A percentile compares a stretch with the other conserved stretches of the same genome.
These are phyloP conservation scores for Hydraecia micacea DNA, from an alignment of 2,888 invertebrate genomes.

Conservation along the genomic window DNA sequence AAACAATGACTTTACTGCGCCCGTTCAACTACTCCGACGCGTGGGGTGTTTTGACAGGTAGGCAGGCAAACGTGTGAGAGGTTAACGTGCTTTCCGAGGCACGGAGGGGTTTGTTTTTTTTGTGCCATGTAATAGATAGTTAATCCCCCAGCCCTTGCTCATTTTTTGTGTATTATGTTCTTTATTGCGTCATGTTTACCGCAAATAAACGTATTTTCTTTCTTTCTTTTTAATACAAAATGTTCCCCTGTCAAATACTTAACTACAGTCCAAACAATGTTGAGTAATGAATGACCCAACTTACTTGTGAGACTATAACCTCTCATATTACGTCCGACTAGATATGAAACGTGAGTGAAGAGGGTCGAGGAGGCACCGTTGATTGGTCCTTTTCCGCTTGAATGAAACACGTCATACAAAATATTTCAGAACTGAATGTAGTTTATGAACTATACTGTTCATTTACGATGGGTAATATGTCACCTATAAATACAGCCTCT, in stretches of 20 bases:
- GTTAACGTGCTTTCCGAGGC: no score
- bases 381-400: constrained; percentile 18
- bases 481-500: background rate
- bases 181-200: no score
- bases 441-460: background rate
- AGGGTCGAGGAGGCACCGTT: constrained; percentile 44
- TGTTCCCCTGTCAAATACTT: background rate
- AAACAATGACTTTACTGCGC: no score
- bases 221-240: background rate
- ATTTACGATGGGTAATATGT: background rate
- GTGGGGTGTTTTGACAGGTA: no score
- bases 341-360: constrained; percentile 42
- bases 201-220: no score
- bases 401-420: background rate
- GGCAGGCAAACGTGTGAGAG: no score
- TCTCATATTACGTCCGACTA: constrained; percentile 39
- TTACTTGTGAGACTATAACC: constrained; percentile 38
- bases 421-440: background rate
- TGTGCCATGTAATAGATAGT: no score
- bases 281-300: constrained; percentile 21
- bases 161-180: no score
- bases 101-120: background rate
- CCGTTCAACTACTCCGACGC: no score
- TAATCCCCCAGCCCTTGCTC: no score
- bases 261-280: constrained; percentile 18